Percentiles rank a stretch among this genome's conserved stretches.
These are phyloP conservation scores for Drosophila lowei DNA, from an alignment of 1,140 invertebrate genomes.

Conservation along the genomic window DNA sequence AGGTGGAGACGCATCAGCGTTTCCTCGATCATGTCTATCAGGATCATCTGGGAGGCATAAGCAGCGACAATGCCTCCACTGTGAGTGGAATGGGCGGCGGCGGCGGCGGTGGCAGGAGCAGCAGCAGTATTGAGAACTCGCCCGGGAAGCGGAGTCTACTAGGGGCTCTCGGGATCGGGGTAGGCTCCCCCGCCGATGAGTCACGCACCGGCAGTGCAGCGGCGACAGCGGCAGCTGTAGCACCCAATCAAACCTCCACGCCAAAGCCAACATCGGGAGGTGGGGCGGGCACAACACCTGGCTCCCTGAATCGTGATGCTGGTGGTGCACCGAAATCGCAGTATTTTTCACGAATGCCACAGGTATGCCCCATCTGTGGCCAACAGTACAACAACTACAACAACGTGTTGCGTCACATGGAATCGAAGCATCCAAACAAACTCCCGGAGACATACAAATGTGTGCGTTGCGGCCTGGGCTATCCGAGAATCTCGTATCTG, in stretches of 20 bases:
- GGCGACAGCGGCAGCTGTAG: not conserved
- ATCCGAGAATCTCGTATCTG: constrained; percentile 76
- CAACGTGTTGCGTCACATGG: constrained; percentile 82
- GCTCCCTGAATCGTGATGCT: constrained; percentile 22
- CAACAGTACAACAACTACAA: constrained; percentile 83
- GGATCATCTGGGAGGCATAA: constrained; percentile 72
- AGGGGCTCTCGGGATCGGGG: constrained; percentile 63
- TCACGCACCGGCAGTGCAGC: constrained; percentile 65
- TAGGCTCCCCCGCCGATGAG: constrained; percentile 67
- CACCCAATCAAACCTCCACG: constrained; percentile 19
- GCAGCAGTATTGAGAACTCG: constrained; percentile 61
- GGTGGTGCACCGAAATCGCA: constrained; percentile 66
- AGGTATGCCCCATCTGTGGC: constrained; percentile 81
- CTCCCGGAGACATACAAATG: constrained; percentile 82
- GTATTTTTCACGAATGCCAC: constrained; percentile 81
- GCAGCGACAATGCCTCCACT: constrained; percentile 69
- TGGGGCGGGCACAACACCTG: not conserved
- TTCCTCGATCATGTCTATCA: constrained; percentile 82
- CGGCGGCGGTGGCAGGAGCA: not conserved
- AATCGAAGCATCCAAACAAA: constrained; percentile 83
- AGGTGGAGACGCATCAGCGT: constrained; percentile 78
- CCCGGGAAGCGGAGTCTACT: constrained; percentile 62
- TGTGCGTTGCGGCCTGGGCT: constrained; percentile 73
- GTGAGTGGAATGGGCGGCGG: constrained; percentile 26
- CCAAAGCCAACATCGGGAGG: constrained; percentile 20